These are phyloP conservation scores for Pelobates fuscus DNA, from an alignment of 2,113 vertebrate genomes.

Conservation along the genomic window DNA sequence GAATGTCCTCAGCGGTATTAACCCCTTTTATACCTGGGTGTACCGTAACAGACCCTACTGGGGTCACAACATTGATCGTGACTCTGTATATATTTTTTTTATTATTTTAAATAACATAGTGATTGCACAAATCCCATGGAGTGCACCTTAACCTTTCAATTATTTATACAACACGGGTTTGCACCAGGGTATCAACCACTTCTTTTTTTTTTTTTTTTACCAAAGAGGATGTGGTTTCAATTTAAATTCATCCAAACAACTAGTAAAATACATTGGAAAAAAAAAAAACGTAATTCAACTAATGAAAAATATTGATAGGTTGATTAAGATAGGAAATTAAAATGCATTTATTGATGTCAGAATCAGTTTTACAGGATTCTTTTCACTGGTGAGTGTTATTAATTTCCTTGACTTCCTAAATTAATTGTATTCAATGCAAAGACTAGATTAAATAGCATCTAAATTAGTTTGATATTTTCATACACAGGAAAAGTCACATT, in stretches of 20 bases:
- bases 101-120: no score
- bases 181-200: no score
- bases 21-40: no score
- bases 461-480: constrained; percentile 9
- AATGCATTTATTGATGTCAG: constrained; percentile 13
- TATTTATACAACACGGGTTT: no score
- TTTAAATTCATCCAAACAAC: background rate
- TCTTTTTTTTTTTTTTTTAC: no score
- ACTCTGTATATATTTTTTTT: no score
- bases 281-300: background rate
- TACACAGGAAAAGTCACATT: constrained; percentile 2
- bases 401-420: constrained; percentile 25
- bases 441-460: constrained; percentile 5
- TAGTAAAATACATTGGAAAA: background rate
- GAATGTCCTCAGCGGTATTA: no score
- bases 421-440: constrained; percentile 17
- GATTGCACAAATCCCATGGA: no score
- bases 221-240: no score
- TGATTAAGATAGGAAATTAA: background rate
- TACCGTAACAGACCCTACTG: no score
- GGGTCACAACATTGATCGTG: no score
- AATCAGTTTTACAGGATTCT: background rate
- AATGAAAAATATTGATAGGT: background rate
- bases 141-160: no score
- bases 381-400: constrained; percentile 4